These are phyloP conservation scores for Oscheius sp. DNA, from an alignment of 2,888 invertebrate genomes.

Conservation along the genomic window DNA sequence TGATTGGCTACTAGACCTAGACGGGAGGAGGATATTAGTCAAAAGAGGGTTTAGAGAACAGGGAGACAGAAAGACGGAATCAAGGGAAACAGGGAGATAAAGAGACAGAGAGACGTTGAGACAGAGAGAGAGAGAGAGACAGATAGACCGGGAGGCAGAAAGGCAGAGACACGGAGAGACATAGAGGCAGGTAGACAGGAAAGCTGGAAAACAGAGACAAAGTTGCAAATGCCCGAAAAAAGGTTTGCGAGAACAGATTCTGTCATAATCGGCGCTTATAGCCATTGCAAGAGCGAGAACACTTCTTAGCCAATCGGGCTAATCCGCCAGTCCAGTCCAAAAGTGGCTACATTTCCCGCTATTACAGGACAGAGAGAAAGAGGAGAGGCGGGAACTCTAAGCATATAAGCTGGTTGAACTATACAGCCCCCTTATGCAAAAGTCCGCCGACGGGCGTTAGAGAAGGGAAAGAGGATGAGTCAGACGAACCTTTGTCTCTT, in stretches of 20 bases:
- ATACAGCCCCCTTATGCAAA: too few species aligned
- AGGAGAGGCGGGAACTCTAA: background rate
- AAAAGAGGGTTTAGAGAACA: too few species aligned
- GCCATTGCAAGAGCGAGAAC: background rate
- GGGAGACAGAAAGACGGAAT: slow-evolving; percentile 8
- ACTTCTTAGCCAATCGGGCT: too few species aligned
- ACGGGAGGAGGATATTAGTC: background rate
- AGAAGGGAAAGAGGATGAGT: slow-evolving; percentile 5
- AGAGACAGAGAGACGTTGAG: slow-evolving; percentile 14
- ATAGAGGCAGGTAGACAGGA: background rate
- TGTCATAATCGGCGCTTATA: background rate
- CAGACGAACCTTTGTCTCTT: slow-evolving; percentile 1
- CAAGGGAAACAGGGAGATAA: background rate
- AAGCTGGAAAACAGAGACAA: background rate
- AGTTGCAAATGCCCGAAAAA: background rate
- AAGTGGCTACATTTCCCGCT: background rate
- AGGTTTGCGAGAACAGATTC: background rate
- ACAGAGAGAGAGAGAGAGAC: background rate
- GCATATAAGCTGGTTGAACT: background rate
- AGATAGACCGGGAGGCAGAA: background rate
- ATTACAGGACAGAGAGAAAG: background rate
- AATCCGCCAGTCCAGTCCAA: slow-evolving; percentile 4
- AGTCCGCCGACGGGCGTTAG: too few species aligned
- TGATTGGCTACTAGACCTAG: slow-evolving; percentile 4
- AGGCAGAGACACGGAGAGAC: background rate